phyloP scores from a whole-genome alignment of 2,113 vertebrate genomes.

The Syngnathus floridae region DNA sequence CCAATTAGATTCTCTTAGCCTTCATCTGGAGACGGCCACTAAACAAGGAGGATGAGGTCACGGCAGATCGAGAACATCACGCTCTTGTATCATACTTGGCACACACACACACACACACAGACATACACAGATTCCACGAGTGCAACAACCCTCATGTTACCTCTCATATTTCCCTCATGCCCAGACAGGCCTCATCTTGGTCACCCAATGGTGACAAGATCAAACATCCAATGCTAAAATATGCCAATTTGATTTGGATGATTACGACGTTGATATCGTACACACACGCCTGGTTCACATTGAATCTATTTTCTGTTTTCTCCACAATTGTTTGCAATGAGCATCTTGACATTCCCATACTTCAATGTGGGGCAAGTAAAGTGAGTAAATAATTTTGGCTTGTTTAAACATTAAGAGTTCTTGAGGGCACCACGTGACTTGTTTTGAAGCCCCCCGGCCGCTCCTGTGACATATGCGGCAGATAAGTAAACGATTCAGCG shows the following conservation, averaged over 20 bases:
- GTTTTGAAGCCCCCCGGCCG: not conserved
- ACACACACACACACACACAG: constrained; percentile 1
- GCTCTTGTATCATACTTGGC: constrained; percentile 31
- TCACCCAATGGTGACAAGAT: constrained; percentile 10
- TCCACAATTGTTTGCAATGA: not conserved
- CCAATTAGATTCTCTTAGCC: constrained; percentile 19
- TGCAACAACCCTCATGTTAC: constrained; percentile 44
- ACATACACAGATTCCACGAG: constrained; percentile 26
- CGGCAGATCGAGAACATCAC: constrained; percentile 31
- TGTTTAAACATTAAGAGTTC: constrained; percentile 18
- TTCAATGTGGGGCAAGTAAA: not conserved
- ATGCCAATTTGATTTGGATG: not conserved
- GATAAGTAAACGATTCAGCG: constrained; percentile 7
- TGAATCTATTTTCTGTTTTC: not conserved
- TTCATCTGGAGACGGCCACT: constrained; percentile 17
- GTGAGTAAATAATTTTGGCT: constrained; percentile 25
- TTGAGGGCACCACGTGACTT: constrained; percentile 12
- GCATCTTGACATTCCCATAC: constrained; percentile 17
- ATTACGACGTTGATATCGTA: not conserved
- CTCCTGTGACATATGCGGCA: not conserved
- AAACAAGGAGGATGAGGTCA: constrained; percentile 33
- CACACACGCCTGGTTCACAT: not conserved
- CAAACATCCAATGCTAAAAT: not conserved
- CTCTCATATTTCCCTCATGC: constrained; percentile 39
- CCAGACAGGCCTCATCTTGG: constrained; percentile 26